Evolutionary conservation across 2,888 invertebrate species (phyloP), one percentile per base, ranked within the genome.

Genomic region (Ichneumoninae sp.): DNA sequence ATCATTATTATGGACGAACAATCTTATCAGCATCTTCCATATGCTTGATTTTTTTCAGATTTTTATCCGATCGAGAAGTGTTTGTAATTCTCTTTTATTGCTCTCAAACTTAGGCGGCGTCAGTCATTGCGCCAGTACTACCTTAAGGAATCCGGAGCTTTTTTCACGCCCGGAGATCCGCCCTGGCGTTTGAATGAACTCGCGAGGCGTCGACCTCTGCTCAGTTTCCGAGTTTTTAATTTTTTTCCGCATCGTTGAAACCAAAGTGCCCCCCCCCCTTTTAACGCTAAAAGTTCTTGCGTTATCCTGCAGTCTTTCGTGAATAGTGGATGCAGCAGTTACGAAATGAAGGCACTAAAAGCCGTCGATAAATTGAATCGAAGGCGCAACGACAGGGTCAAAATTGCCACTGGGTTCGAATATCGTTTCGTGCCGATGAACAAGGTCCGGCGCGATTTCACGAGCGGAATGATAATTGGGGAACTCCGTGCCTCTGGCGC

Each of bases 391-490:
- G 26, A 57, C 8, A 40, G 26, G 57, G 19, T 26, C 22, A 10
- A 26, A 40, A 22, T 33, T 13, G n/a, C 19, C 36, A 57, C 44
- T 30, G 57, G 19, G n/a, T 8, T 40, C 71, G 40, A 40, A 36
- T 57, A 40, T 71, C 36, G 54, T 16, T 57, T 44, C 40, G 40
- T 13, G 44, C 22, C n/a, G 57, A n/a, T 22, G 26, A 26, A 40
- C 40, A 40, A 57, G 40, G 57, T 40, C 5, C 10, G 30, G 26
- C 3, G 44, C 36, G 57, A 72, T 72, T 72, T 72, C 72, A 22
- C 60, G 60, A 26, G 44, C 10, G 72, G 72, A 72, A 72, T 72
- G 60, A 60, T 72, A 72, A 72, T 72, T 72, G 40, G 22, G 36
- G 40, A 22, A 19, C 22, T 19, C 54, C 36, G 19, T 33, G 22